Conservation (phyloP, 1,140 invertebrate species). For the Pissodes strobi region DNA sequence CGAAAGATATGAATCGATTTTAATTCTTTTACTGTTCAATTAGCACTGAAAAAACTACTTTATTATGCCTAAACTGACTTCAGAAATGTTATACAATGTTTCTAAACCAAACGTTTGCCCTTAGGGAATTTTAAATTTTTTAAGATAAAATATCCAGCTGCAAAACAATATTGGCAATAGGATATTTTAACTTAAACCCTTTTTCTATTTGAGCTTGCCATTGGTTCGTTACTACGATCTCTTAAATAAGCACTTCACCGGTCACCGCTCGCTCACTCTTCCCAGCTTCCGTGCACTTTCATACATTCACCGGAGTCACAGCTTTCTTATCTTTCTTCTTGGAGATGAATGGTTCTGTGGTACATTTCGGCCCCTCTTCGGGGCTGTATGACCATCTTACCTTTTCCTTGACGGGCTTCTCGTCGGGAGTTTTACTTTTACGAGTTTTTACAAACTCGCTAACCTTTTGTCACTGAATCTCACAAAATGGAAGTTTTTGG, state of each 20-base stretch:
- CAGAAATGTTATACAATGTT: too few species aligned
- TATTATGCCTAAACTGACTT: too few species aligned
- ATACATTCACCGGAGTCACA: slow-evolving; percentile 50
- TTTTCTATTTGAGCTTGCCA: too few species aligned
- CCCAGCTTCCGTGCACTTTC: slow-evolving; percentile 30
- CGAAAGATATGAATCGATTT: too few species aligned
- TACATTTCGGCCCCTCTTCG: slow-evolving; percentile 54
- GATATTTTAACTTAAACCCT: too few species aligned
- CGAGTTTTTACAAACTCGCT: slow-evolving; percentile 58
- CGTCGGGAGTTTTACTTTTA: slow-evolving; percentile 54
- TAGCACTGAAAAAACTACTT: too few species aligned
- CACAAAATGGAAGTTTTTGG: slow-evolving; percentile 68
- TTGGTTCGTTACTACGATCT: too few species aligned
- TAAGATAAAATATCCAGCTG: too few species aligned
- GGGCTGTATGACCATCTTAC: slow-evolving; percentile 55
- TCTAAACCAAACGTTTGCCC: too few species aligned
- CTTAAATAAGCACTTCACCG: slow-evolving; percentile 5
- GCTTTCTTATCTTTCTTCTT: slow-evolving; percentile 51
- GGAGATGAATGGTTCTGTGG: slow-evolving; percentile 49
- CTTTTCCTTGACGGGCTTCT: slow-evolving; percentile 51
- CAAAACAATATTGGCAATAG: too few species aligned
- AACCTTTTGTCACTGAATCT: slow-evolving; percentile 71
- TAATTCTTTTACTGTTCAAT: too few species aligned
- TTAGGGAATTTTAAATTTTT: too few species aligned
- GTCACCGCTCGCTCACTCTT: not conserved